Conservation (phyloP, 2,797 vertebrate genomes). For the Rousettus madagascariensis region DNA sequence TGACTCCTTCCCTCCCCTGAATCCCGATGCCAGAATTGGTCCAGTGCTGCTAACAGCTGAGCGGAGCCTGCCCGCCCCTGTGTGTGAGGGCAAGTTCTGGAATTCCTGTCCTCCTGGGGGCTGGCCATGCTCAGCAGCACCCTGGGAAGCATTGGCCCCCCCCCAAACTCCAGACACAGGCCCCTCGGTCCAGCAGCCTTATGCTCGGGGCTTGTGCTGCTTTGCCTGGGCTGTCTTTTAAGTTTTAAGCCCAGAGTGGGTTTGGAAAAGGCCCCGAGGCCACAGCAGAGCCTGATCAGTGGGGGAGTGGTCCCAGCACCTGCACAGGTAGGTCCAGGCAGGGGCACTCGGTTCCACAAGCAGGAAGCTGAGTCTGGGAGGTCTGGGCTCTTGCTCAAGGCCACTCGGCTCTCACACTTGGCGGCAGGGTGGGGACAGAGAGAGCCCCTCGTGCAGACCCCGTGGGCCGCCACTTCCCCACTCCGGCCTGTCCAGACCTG, state of each 20-base stretch:
- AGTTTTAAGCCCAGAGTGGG: not conserved
- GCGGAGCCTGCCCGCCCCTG: not conserved
- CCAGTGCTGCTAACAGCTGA: rapidly evolving
- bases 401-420: not conserved
- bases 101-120: rapidly evolving
- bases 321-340: rapidly evolving
- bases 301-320: too few relatives aligned
- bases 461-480: rapidly evolving
- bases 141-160: not conserved
- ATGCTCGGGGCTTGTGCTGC: rapidly evolving
- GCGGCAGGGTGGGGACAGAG: too few relatives aligned
- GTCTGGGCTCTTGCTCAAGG: not conserved
- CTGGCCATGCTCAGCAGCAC: rapidly evolving
- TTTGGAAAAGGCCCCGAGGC: not conserved
- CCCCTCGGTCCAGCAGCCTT: rapidly evolving
- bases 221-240: rapidly evolving
- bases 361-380: not conserved
- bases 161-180: rapidly evolving
- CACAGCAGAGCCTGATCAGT: not conserved
- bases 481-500: not conserved
- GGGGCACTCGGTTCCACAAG: rapidly evolving
- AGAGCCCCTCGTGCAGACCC: not conserved
- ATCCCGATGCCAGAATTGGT: not conserved
- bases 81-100: not conserved
- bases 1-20: not conserved